These are phyloP conservation scores for Arenaria interpres DNA, from an alignment of 2,113 vertebrate genomes.

Conservation along the genomic window DNA sequence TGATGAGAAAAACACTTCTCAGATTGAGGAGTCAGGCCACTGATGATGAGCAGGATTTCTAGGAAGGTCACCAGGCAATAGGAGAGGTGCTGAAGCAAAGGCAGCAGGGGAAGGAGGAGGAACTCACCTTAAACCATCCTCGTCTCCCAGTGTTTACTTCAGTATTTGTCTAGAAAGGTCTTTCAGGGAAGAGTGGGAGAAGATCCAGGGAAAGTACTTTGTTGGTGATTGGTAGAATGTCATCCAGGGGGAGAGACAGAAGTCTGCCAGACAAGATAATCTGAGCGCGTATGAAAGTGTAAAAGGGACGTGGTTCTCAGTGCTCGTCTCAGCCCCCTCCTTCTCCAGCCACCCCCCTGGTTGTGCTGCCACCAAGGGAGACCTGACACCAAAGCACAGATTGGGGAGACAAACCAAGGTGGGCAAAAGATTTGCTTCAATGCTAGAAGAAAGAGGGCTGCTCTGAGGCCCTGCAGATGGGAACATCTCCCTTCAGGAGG, in stretches of 20 bases:
- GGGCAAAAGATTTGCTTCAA: background rate
- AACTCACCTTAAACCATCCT: background rate
- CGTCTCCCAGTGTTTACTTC: background rate
- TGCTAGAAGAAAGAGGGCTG: background rate
- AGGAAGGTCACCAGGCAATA: background rate
- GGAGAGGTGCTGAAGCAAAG: background rate
- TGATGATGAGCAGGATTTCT: background rate
- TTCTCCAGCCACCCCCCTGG: background rate
- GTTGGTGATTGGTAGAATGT: background rate
- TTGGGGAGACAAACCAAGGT: rapidly evolving
- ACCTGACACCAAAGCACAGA: background rate
- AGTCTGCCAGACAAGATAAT: background rate
- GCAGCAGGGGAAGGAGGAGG: background rate
- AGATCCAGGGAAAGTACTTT: background rate
- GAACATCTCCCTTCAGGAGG: background rate
- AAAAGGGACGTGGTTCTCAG: background rate
- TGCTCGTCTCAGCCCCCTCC: background rate
- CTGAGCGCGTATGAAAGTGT: background rate
- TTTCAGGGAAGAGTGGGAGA: background rate
- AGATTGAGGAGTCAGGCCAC: background rate
- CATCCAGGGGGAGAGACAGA: background rate
- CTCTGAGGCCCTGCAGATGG: no score
- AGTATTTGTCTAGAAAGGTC: background rate
- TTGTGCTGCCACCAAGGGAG: background rate
- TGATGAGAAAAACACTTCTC: background rate